phyloP scores from a whole-genome alignment of 2,113 vertebrate species.

The Carollia perspicillata region DNA sequence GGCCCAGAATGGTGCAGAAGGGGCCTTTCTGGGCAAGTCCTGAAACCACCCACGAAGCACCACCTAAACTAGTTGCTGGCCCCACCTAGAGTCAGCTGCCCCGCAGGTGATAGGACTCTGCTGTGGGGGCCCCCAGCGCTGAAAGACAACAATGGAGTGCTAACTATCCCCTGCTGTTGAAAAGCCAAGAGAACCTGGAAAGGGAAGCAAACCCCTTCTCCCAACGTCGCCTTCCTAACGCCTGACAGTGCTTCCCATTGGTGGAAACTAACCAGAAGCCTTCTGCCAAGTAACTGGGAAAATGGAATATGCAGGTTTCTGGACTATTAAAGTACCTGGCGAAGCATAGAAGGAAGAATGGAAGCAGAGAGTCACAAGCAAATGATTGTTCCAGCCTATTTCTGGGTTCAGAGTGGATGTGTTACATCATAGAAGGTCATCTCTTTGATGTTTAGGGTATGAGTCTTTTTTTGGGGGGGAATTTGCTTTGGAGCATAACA shows the following conservation, averaged over 20 bases:
- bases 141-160: too few species aligned
- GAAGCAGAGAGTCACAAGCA: not conserved
- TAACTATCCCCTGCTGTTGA: not conserved
- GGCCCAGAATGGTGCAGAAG: not conserved
- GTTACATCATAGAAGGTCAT: not conserved
- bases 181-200: not conserved
- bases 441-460: not conserved
- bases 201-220: not conserved
- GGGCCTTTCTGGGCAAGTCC: not conserved
- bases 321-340: not conserved
- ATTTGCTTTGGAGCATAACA: not conserved
- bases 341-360: not conserved
- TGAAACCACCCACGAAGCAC: not conserved
- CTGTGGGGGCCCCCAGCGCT: fast-evolving
- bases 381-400: not conserved
- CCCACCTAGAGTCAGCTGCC: not conserved
- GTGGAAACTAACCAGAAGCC: not conserved
- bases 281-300: not conserved
- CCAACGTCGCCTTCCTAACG: not conserved
- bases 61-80: not conserved
- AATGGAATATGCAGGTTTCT: not conserved
- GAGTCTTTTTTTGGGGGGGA: not conserved
- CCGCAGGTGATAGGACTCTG: too few species aligned
- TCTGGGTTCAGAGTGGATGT: not conserved
- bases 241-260: not conserved